Base-by-base conservation (phyloP, 2,888 invertebrate genomes). In the Pterostichus niger region DNA sequence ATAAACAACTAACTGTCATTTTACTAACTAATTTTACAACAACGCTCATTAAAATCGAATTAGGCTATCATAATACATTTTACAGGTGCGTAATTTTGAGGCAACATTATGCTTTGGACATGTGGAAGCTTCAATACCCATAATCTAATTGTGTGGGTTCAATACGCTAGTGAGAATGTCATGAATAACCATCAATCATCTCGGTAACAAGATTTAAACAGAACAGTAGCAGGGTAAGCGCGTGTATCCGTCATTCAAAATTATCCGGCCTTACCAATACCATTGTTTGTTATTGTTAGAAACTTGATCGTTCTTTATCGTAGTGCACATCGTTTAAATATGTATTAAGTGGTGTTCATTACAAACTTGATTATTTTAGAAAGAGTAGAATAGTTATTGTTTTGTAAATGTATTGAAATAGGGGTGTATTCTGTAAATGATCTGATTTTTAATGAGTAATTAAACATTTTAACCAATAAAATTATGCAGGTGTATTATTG, bases 101-200 rank as follows among this genome's bases (percentile, higher is more conserved):
- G 56, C 17, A 56, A 56, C 5, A 52, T 52, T 56, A 56, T 17
- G 44, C 52, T 52, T 13, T 52, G 52, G 15, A 17, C 1, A 6
- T 10, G 9, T 15, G 56, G 17, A 17, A 24, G 24, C 56, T 56
- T 17, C 56, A 9, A 56, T 56, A 13, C 17, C 7, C 17, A 56
- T 56, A 56, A 56, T 17, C 56, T 56, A 56, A 56, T 56, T 56
- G 56, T 56, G 15, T 6, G 56, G 9, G 56, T 56, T 56, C 56
- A 24, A 17, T 56, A 56, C 4, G 17, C 11, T 17, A 49, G 56
- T 10, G 56, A 56, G 56, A 56, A 17, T 56, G 56, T 56, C 56
- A 56, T 56, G 10, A 56, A 56, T 56, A 56, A 56, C 9, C 17
- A 56, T 56, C 56, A 56, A 56, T 56, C 56, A 24, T 56, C 17